These are phyloP conservation scores for Eufriesea mexicana DNA, from an alignment of 1,140 invertebrate species.

Conservation along the genomic window DNA sequence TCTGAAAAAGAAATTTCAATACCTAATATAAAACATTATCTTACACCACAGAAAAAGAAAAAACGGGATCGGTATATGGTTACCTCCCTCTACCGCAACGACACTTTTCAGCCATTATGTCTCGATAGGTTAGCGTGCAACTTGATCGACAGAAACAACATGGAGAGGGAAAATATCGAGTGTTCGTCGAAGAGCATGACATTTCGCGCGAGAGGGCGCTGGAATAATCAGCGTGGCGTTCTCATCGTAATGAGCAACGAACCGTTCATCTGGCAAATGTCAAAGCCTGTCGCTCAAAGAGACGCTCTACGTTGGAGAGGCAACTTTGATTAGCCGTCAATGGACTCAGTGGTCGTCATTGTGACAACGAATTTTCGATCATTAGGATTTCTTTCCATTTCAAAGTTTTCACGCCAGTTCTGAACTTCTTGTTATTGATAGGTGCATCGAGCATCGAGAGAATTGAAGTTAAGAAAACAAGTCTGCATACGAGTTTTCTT, in stretches of 20 bases:
- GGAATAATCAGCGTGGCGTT: background rate
- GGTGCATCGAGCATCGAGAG: no score
- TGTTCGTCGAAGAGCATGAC: background rate
- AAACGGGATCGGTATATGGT: background rate
- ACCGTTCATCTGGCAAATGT: background rate
- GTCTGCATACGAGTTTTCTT: no score
- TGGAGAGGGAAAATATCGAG: background rate
- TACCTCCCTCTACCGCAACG: background rate
- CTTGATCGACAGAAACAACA: background rate
- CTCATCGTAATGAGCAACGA: background rate
- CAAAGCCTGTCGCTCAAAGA: background rate
- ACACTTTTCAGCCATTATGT: background rate
- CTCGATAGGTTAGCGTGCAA: background rate
- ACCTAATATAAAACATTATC: background rate
- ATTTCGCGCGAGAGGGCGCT: background rate
- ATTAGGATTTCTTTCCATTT: no score
- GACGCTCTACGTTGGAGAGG: background rate
- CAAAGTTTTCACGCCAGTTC: no score
- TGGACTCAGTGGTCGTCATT: no score
- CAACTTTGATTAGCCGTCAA: background rate
- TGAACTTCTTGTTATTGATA: no score
- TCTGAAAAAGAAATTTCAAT: no score
- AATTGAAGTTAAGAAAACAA: no score
- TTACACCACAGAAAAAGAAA: background rate
- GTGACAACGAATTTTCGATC: no score